Evolutionary conservation across 1,140 invertebrate genomes (phyloP).

Genomic region (Drosophila lini): DNA sequence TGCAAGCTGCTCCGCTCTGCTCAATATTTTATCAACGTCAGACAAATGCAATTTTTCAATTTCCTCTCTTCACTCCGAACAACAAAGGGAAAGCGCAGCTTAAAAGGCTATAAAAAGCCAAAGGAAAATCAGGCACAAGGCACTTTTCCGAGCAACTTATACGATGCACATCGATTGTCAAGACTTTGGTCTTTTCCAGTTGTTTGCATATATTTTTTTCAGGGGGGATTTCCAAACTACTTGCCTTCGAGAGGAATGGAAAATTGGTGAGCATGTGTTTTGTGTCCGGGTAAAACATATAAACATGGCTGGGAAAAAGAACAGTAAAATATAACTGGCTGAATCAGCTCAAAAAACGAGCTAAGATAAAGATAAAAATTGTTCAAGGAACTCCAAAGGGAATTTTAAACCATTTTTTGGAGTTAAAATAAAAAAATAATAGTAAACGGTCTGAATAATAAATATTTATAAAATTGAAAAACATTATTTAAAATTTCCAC

Average conservation of each 20-base stretch:
- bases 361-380: conserved; percentile 3
- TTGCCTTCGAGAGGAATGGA: conserved; percentile 12
- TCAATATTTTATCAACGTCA: conserved; percentile 73
- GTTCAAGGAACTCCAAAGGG: not conserved
- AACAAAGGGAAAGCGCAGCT: conserved; percentile 63
- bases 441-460: not conserved
- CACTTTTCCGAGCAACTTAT: conserved; percentile 21
- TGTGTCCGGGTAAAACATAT: conserved; percentile 21
- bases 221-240: conserved; percentile 5
- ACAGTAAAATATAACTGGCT: conserved; percentile 43
- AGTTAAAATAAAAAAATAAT: not conserved
- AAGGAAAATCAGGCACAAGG: conserved; percentile 38
- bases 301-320: conserved; percentile 8
- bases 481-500: not conserved
- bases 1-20: conserved; percentile 28
- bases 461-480: not conserved
- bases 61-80: conserved; percentile 38
- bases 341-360: conserved; percentile 34
- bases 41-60: conserved; percentile 78
- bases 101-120: conserved; percentile 68
- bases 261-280: conserved; percentile 59
- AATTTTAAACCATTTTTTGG: not conserved
- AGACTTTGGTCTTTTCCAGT: conserved; percentile 27
- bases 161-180: conserved; percentile 52
- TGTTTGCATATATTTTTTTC: conserved; percentile 61